A percentile compares a stretch with the other conserved stretches of the same genome.
These are phyloP conservation scores for Littorina saxatilis DNA, from an alignment of 1,140 invertebrate species.

Conservation along the genomic window DNA sequence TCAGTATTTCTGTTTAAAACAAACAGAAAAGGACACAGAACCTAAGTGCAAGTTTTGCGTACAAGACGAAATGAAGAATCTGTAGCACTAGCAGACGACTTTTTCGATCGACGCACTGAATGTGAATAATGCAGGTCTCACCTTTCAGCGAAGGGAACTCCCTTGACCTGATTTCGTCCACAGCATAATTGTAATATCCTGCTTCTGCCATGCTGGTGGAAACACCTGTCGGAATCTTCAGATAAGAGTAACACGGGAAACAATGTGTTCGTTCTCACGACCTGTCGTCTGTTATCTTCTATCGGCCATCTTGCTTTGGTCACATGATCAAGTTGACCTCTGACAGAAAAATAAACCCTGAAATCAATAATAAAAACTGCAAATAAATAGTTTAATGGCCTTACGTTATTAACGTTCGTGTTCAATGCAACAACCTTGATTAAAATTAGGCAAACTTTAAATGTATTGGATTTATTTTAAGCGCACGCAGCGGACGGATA, in stretches of 20 bases:
- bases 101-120: too few relatives aligned
- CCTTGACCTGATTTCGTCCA: conserved; percentile 16
- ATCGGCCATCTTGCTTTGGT: conserved; percentile 5
- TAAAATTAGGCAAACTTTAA: not conserved
- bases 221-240: not conserved
- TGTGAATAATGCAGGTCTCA: not conserved
- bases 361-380: too few relatives aligned
- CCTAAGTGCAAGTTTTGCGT: too few relatives aligned
- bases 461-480: not conserved
- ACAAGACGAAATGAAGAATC: too few relatives aligned
- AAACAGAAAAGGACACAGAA: too few relatives aligned
- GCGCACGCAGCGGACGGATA: not conserved
- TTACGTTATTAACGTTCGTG: too few relatives aligned
- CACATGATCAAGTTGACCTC: conserved; percentile 29
- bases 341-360: conserved; percentile 23
- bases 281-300: conserved; percentile 19
- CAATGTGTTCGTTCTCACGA: not conserved
- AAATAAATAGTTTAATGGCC: not conserved
- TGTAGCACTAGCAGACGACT: too few relatives aligned
- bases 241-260: conserved; percentile 13
- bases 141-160: conserved; percentile 24
- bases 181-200: not conserved
- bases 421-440: not conserved
- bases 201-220: conserved; percentile 2
- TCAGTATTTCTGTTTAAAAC: too few relatives aligned